Conservation (phyloP, 2,888 invertebrate genomes). For the Chymomyza procnemis region DNA sequence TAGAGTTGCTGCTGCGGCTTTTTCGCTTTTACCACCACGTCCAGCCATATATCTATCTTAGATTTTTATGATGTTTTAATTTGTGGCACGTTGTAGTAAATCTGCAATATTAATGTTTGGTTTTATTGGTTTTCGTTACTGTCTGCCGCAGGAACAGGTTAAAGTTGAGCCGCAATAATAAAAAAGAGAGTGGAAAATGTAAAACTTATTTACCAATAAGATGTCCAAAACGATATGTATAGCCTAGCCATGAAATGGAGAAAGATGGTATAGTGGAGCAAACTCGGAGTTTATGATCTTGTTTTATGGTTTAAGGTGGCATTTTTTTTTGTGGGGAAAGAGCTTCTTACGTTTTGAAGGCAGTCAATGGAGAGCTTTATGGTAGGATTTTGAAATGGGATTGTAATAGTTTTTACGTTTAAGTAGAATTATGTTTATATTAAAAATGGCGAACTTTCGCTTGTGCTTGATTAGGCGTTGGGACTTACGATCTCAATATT, state of each 20-base stretch:
- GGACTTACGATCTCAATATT: too few species aligned
- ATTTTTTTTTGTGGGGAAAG: neutral
- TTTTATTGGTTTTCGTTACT: neutral
- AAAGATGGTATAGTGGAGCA: neutral
- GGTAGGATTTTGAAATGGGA: too few species aligned
- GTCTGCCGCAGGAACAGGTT: neutral
- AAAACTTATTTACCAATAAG: neutral
- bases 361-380: too few species aligned
- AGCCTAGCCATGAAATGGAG: neutral
- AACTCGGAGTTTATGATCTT: neutral
- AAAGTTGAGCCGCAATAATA: neutral
- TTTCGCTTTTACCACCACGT: conserved; percentile 23
- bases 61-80: conserved; percentile 71
- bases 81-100: conserved; percentile 66
- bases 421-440: too few species aligned
- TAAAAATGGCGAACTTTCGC: too few species aligned
- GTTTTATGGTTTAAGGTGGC: neutral
- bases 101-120: conserved; percentile 14
- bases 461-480: too few species aligned
- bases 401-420: too few species aligned
- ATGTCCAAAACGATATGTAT: neutral
- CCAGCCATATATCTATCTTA: conserved; percentile 45
- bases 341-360: too few species aligned
- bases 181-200: neutral
- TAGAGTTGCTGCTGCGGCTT: conserved; percentile 43